Percentiles rank a stretch among this genome's conserved stretches.
These are phyloP conservation scores for Cyclina sinensis DNA, from an alignment of 1,140 invertebrate species.

Conservation along the genomic window DNA sequence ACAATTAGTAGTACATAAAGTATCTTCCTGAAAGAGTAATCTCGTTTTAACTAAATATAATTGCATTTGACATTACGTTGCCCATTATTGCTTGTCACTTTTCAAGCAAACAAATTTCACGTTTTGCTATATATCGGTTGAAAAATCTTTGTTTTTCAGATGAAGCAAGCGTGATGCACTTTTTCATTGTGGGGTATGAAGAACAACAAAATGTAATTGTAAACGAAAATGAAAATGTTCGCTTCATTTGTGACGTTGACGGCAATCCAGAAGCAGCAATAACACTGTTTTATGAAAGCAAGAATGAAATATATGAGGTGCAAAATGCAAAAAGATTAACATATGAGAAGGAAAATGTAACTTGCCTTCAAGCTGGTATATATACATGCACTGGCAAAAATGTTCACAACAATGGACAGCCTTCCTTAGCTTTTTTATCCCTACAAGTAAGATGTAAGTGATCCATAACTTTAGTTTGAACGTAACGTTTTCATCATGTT, in stretches of 20 bases:
- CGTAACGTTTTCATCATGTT: too few relatives aligned
- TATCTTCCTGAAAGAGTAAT: too few relatives aligned
- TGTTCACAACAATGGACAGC: neutral
- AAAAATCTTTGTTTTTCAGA: too few relatives aligned
- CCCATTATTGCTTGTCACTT: too few relatives aligned
- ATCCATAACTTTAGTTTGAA: too few relatives aligned
- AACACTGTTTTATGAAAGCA: neutral
- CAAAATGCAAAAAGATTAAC: neutral
- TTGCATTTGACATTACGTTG: too few relatives aligned
- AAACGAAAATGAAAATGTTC: neutral
- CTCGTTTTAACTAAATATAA: too few relatives aligned
- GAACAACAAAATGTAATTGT: neutral
- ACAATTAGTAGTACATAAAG: too few relatives aligned
- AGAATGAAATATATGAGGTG: neutral
- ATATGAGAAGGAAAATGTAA: neutral
- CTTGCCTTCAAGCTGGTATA: neutral
- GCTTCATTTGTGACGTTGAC: neutral
- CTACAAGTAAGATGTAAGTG: neutral
- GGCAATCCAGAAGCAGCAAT: neutral
- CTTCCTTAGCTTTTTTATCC: neutral
- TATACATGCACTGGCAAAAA: neutral
- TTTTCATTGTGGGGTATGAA: neutral
- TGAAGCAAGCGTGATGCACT: neutral
- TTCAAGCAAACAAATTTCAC: too few relatives aligned
- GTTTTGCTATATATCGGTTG: too few relatives aligned